Evolutionary conservation across 2,113 vertebrate genomes (phyloP).

Genomic region (Pipa parva): DNA sequence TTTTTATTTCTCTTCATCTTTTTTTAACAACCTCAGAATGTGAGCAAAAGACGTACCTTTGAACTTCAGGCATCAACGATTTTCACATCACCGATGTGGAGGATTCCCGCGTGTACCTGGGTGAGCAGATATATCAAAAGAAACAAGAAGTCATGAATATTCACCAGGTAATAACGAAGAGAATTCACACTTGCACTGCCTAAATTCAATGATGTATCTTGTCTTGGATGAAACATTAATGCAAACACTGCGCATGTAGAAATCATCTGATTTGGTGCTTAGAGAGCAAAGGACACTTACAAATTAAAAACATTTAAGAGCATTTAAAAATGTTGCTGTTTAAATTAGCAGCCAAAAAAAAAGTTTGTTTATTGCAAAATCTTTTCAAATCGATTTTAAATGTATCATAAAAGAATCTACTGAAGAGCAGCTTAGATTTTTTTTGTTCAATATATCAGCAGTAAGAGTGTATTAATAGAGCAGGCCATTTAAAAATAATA

Average conservation of each 20-base stretch:
- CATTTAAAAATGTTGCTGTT: too few relatives aligned
- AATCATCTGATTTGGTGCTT: not conserved
- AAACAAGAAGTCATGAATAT: conserved; percentile 64
- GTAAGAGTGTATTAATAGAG: too few relatives aligned
- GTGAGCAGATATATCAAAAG: conserved; percentile 72
- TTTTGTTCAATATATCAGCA: too few relatives aligned
- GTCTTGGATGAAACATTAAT: conserved; percentile 36
- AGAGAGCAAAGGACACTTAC: too few relatives aligned
- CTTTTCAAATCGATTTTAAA: too few relatives aligned
- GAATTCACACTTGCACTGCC: conserved; percentile 22
- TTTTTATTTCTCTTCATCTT: conserved; percentile 1
- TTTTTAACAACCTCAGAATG: conserved; percentile 19
- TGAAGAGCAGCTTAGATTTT: too few relatives aligned
- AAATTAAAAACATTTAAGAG: too few relatives aligned
- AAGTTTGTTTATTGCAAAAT: too few relatives aligned
- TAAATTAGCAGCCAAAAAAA: too few relatives aligned
- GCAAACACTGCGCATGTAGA: conserved; percentile 1
- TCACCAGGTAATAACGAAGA: conserved; percentile 26
- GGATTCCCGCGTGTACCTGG: conserved; percentile 76
- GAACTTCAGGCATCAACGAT: conserved; percentile 61
- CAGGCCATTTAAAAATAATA: too few relatives aligned
- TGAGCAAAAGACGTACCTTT: conserved; percentile 64
- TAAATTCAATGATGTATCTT: conserved; percentile 31
- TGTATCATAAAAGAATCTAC: too few relatives aligned
- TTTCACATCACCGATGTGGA: conserved; percentile 79